Evolutionary conservation across 1,140 invertebrate species (phyloP), one percentile per base, ranked within the genome.

Genomic region (Heterodera schachtii): DNA sequence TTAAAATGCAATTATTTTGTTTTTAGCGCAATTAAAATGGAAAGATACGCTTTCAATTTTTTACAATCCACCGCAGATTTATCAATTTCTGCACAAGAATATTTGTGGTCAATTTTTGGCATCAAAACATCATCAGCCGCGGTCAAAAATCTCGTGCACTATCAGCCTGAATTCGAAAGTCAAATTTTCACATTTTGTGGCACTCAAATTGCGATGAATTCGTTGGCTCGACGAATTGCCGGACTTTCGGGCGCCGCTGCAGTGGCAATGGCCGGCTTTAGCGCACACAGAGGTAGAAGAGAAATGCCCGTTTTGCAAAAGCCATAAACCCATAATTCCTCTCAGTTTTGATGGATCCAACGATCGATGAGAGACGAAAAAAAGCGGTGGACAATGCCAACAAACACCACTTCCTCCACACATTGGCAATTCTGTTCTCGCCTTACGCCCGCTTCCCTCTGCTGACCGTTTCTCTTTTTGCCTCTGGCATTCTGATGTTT

Each of bases 341-440:
- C 47, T 6, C 74, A 46, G 69, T 41, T 47, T 43, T 47, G 43
- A 44, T 57, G 43, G 43, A 49, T 19, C 70, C 81, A 78, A 49
- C 21, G n/a, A 83, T 82, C 41, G 82, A 84, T 52, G 82, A 76
- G 73, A 60, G 74, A 43, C 82, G 84, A n/a, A 78, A 76, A 46
- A 47, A 70, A 31, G 57, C 79, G 47, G 78, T 86, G 44, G 77
- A 83, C 46, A 73, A 86, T 52, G 85, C 78, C 46, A 82, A 44
- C 69, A 86, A 86, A 41, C 83, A 84, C 60, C 84, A 84, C 73
- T 82, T 83, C 57, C 78, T 84, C 44, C 83, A 85, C 52, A 85
- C 77, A 13, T 81, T 86, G 57, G 78, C 47, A 43, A 41, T 84
- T 31, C 46, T 84, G 6, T 64, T 85, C 44, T 8, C 77, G 11